Evolutionary conservation across 2,797 vertebrate genomes (phyloP).

Genomic region (Falco novaeseelandiae): DNA sequence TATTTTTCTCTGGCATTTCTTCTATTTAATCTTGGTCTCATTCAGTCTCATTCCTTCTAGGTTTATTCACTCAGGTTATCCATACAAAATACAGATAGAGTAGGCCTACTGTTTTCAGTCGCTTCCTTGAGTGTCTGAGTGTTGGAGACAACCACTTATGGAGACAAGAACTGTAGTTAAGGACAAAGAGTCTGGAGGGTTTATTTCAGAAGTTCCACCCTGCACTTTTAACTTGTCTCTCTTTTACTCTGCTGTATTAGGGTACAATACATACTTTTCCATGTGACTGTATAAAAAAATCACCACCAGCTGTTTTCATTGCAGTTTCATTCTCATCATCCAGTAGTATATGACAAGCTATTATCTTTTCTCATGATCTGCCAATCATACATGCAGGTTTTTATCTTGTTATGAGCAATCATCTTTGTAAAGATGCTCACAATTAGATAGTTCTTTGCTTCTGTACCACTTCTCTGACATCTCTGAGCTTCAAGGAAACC

Average conservation of each 20-base stretch:
- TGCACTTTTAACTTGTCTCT: background rate
- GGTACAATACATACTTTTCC: background rate
- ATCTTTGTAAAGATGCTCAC: background rate
- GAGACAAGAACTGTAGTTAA: background rate
- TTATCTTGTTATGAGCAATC: background rate
- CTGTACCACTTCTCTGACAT: background rate
- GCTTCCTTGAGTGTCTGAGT: background rate
- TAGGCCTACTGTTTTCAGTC: background rate
- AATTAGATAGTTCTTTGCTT: background rate
- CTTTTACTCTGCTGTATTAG: background rate
- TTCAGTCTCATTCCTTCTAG: background rate
- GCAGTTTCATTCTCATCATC: background rate
- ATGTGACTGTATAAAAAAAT: background rate
- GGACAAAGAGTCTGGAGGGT: background rate
- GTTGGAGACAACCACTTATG: background rate
- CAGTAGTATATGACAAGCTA: background rate
- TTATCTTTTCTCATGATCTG: conserved; percentile 18
- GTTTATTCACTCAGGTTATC: background rate
- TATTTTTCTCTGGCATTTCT: background rate
- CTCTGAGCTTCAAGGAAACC: background rate
- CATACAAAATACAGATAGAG: background rate
- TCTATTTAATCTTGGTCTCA: background rate
- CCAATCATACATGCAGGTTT: background rate
- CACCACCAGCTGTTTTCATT: background rate
- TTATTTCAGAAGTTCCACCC: background rate